Base-by-base conservation (phyloP, 2,888 invertebrate species). In the Rhagonycha fulva region DNA sequence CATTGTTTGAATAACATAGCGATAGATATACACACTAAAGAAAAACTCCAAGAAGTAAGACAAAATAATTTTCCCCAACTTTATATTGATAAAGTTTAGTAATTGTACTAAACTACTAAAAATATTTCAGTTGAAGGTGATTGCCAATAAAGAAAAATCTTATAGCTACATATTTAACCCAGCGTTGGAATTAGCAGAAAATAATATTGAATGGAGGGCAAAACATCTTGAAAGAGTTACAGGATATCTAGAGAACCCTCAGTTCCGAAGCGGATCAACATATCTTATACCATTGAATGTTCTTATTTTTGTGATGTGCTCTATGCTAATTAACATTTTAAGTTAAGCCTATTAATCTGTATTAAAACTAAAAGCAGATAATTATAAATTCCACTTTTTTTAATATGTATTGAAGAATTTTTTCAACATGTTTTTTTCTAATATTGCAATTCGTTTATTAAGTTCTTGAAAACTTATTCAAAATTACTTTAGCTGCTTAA, bases 1-100 rank as follows among this genome's bases (percentile, higher is more conserved):
- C 2, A 2, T 47, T 5, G n/a, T n/a, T 0, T 47, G n/a, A 2
- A n/a, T 9, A n/a, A n/a, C 2, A 9, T 47, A n/a, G 47, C 2
- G n/a, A 2, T 7, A 7, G 0, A 4, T 1, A 32, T n/a, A 47
- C n/a, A 9, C 0, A n/a, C 2, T 9, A 0, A 9, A 28, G 2
- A 7, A 47, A n/a, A n/a, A 9, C 12, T 47, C 0, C 2, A 2
- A 2, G 47, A 47, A n/a, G 47, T 47, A 47, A n/a, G 47, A 47
- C 5, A 0, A 0, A 9, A n/a, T 47, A n/a, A 47, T 47, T 47
- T 47, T 47, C 9, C 7, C n/a, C 7, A n/a, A 2, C 12, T n/a
- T 19, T 19, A 19, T 19, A 19, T 19, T 2, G 2, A 19, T 19
- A n/a, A n/a, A n/a, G n/a, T n/a, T n/a, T n/a, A n/a, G n/a, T n/a